phyloP scores from a whole-genome alignment of 2,797 vertebrate genomes.

The Neosalanx taihuensis region DNA sequence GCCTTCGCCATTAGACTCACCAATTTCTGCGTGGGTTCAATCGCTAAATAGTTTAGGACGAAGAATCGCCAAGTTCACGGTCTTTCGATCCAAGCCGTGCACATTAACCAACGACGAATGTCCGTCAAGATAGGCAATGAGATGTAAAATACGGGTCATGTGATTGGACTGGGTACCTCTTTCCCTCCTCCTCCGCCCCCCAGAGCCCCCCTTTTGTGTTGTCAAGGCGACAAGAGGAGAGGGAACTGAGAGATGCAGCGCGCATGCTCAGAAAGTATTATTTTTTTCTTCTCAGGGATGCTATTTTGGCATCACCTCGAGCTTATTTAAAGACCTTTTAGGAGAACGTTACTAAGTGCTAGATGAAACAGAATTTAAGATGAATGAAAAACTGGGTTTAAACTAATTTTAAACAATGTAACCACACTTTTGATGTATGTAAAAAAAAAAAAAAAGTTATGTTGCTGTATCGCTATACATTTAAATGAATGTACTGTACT shows the following conservation, averaged over 20 bases:
- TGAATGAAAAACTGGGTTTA: too few relatives aligned
- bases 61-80: background rate
- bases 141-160: conserved; percentile 50
- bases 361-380: background rate
- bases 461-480: background rate
- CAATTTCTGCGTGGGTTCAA: conserved; percentile 38
- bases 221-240: conserved; percentile 73
- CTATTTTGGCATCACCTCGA: conserved; percentile 21
- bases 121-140: conserved; percentile 32
- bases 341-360: background rate
- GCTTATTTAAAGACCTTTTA: conserved; percentile 33
- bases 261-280: conserved; percentile 64
- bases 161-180: conserved; percentile 62
- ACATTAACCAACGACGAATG: conserved; percentile 19
- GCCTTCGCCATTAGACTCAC: conserved; percentile 50
- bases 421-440: background rate
- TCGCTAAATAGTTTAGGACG: conserved; percentile 13
- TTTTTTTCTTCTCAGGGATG: conserved; percentile 8
- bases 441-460: background rate
- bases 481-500: too few relatives aligned
- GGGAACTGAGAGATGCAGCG: conserved; percentile 72
- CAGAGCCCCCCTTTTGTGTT: conserved; percentile 59
- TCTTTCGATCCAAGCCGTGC: background rate
- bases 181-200: conserved; percentile 39
- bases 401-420: background rate